Evolutionary conservation across 2,797 vertebrate species (phyloP).

Genomic region (Lagocephalus sceleratus): DNA sequence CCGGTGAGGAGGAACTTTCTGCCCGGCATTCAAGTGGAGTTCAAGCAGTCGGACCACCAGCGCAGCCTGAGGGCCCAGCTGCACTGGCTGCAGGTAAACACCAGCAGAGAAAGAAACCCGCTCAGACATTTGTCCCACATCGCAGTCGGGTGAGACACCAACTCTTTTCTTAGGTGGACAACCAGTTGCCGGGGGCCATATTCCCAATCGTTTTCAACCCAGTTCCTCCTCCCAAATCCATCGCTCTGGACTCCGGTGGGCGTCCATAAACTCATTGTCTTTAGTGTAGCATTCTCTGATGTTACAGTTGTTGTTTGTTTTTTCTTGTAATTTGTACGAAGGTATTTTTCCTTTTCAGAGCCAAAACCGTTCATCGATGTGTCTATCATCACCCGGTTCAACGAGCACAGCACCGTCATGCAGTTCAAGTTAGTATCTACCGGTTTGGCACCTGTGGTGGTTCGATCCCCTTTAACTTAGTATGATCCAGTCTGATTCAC

Average conservation of each 20-base stretch:
- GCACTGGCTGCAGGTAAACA: slow-evolving; percentile 90
- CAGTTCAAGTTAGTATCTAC: slow-evolving; percentile 90
- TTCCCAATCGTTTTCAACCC: slow-evolving; percentile 96
- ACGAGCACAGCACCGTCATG: slow-evolving; percentile 90
- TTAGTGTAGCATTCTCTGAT: background rate
- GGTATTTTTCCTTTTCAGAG: slow-evolving; percentile 67
- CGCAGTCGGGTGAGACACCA: too few relatives aligned
- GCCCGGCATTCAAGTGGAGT: slow-evolving; percentile 90
- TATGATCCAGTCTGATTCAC: background rate
- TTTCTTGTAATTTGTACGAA: background rate
- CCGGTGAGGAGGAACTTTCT: slow-evolving; percentile 88
- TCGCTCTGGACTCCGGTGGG: slow-evolving; percentile 93
- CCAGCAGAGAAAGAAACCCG: background rate
- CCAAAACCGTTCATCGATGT: slow-evolving; percentile 95
- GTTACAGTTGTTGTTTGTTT: background rate
- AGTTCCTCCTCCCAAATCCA: slow-evolving; percentile 92
- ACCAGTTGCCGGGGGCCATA: slow-evolving; percentile 89
- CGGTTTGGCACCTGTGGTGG: background rate
- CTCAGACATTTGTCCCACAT: too few relatives aligned
- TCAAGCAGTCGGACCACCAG: slow-evolving; percentile 91
- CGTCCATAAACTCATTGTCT: background rate
- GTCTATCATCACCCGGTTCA: slow-evolving; percentile 93
- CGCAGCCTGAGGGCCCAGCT: slow-evolving; percentile 89
- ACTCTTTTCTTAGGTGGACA: slow-evolving; percentile 82
- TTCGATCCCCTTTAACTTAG: too few relatives aligned